These are phyloP conservation scores for Vandiemenella viatica DNA, from an alignment of 2,888 invertebrate species.

Conservation along the genomic window DNA sequence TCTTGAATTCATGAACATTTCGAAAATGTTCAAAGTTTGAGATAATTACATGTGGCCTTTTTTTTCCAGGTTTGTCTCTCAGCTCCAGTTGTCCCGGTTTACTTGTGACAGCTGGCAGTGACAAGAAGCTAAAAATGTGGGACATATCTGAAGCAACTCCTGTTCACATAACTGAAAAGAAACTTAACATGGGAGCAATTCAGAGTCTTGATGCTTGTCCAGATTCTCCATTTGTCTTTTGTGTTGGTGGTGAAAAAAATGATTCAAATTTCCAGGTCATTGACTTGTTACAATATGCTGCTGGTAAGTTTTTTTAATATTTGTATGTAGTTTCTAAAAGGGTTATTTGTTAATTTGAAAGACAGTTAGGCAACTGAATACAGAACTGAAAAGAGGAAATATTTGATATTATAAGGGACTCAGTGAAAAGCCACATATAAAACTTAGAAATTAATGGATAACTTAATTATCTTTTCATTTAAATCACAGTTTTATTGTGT, in stretches of 20 bases:
- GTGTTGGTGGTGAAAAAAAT: constrained; percentile 73
- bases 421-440: too few species aligned
- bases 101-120: constrained; percentile 62
- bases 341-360: too few species aligned
- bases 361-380: too few species aligned
- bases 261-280: constrained; percentile 54
- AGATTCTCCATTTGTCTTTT: constrained; percentile 66
- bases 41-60: too few species aligned
- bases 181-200: constrained; percentile 52
- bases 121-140: constrained; percentile 77
- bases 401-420: too few species aligned
- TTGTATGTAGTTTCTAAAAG: too few species aligned
- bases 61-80: constrained; percentile 44
- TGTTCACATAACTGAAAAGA: constrained; percentile 31
- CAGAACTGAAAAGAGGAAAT: too few species aligned
- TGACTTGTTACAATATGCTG: constrained; percentile 40
- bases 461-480: too few species aligned
- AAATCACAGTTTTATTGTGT: too few species aligned
- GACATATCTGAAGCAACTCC: constrained; percentile 35
- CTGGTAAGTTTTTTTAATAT: constrained; percentile 32
- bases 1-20: too few species aligned
- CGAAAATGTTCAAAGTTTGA: too few species aligned
- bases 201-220: constrained; percentile 63
- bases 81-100: constrained; percentile 58
- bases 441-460: too few species aligned